Base-by-base conservation (phyloP, 1,140 invertebrate genomes). In the Achatina immaculata region DNA sequence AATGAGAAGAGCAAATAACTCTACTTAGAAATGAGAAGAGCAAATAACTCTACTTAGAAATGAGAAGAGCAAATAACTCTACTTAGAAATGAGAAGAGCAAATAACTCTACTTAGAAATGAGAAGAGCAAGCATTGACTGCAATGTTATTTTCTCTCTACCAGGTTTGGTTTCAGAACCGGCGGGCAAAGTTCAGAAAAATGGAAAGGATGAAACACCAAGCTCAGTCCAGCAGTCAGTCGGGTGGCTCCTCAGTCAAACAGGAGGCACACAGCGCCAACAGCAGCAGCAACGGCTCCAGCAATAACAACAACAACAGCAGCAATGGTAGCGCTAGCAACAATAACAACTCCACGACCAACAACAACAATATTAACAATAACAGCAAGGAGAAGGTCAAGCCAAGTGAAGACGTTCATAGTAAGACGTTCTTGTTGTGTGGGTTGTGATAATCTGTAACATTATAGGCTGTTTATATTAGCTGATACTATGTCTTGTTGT, bases 101-200 rank as follows among this genome's bases (percentile, higher is more conserved):
- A n/a, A n/a, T n/a, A n/a, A n/a, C n/a, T n/a, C n/a, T n/a, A n/a
- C n/a, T n/a, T n/a, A n/a, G n/a, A n/a, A n/a, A n/a, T n/a, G n/a
- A n/a, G n/a, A n/a, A n/a, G n/a, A n/a, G n/a, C n/a, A n/a, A n/a
- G n/a, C n/a, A n/a, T n/a, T n/a, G n/a, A n/a, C n/a, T n/a, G n/a
- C n/a, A n/a, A n/a, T n/a, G n/a, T n/a, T n/a, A n/a, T 69, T 6
- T 38, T 69, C 36, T 58, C 31, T 74, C 24, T 76, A 81, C 24
- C 69, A 98, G 96, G 96, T 98, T 36, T 98, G 97, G 97, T 99
- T 98, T 89, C 97, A 98, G 93, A 98, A 99, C 90, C 92, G 97
- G 83, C 92, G 97, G 83, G 97, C 97, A 0, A 99, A 99, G 91
- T 98, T 98, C 88, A 81, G 89, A 48, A 90, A 90, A 80, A 86